Evolutionary conservation across 1,140 invertebrate genomes (phyloP).

Genomic region (Drosophila azteca): DNA sequence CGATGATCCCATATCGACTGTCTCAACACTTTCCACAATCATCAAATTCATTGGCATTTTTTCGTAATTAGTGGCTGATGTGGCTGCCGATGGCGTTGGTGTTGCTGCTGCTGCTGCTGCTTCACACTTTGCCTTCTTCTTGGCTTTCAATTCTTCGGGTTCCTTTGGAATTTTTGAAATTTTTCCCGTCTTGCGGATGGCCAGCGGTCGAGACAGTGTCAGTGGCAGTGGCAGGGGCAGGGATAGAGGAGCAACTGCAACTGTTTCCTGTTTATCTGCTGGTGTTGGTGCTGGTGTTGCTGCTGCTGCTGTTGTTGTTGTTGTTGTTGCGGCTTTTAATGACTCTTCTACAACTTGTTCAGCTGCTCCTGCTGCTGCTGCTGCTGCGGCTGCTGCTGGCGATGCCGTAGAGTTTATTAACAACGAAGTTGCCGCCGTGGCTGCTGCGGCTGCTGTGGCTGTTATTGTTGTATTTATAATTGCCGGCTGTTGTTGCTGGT

Average conservation of each 20-base stretch:
- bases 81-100: slow-evolving; percentile 6
- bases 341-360: slow-evolving; percentile 79
- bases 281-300: slow-evolving; percentile 35
- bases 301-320: slow-evolving; percentile 35
- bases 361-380: slow-evolving; percentile 62
- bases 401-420: slow-evolving; percentile 52
- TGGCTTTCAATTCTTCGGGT: slow-evolving; percentile 74
- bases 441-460: slow-evolving; percentile 24
- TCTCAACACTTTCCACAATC: slow-evolving; percentile 66
- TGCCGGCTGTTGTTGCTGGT: slow-evolving; percentile 44
- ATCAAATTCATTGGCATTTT: slow-evolving; percentile 80
- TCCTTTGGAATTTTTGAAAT: slow-evolving; percentile 79
- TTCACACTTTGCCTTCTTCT: slow-evolving; percentile 76
- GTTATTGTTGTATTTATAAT: slow-evolving; percentile 50
- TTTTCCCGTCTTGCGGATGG: slow-evolving; percentile 56
- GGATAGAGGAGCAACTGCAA: slow-evolving; percentile 62
- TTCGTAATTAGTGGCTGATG: slow-evolving; percentile 57
- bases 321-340: slow-evolving; percentile 66
- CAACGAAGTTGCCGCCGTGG: slow-evolving; percentile 45
- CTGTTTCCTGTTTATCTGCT: slow-evolving; percentile 77
- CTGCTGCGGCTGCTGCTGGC: slow-evolving; percentile 17
- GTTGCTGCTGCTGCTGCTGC: slow-evolving; percentile 17
- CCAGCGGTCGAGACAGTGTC: background rate
- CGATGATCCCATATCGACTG: slow-evolving; percentile 49
- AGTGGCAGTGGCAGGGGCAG: slow-evolving; percentile 31